A percentile compares a stretch with the other conserved stretches of the same genome.
Conservation (phyloP, 1,140 invertebrate species). For the Venturia canescens region DNA sequence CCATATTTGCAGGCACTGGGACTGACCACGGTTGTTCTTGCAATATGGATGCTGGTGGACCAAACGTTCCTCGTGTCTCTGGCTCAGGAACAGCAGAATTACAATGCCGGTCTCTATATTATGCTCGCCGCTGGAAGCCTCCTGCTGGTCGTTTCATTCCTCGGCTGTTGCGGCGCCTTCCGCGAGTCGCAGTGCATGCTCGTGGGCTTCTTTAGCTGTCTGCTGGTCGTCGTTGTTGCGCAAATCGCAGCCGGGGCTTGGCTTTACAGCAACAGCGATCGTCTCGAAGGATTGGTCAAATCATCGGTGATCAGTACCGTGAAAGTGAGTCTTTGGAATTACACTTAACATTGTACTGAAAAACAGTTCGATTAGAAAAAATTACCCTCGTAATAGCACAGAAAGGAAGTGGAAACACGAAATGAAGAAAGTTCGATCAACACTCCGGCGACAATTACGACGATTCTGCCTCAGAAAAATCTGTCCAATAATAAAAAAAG, state of each 20-base stretch:
- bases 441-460: too few species aligned
- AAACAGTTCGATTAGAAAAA: background rate
- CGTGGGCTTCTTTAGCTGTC: constrained; percentile 85
- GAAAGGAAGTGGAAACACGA: background rate
- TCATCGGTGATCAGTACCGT: constrained; percentile 82
- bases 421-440: background rate
- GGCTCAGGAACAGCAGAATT: constrained; percentile 83
- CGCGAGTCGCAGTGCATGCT: constrained; percentile 93
- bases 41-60: constrained; percentile 88
- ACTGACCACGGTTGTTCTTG: constrained; percentile 80
- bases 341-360: constrained; percentile 6
- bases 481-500: too few species aligned
- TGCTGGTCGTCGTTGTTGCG: constrained; percentile 87
- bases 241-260: constrained; percentile 86
- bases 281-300: constrained; percentile 81
- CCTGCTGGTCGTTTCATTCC: constrained; percentile 90
- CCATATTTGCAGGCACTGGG: constrained; percentile 83
- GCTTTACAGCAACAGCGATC: constrained; percentile 83
- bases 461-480: too few species aligned
- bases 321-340: constrained; percentile 64
- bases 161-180: constrained; percentile 94
- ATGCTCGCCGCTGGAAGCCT: constrained; percentile 87
- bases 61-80: constrained; percentile 84
- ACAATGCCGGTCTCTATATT: constrained; percentile 85
- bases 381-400: too few species aligned